A percentile compares a stretch with the other conserved stretches of the same genome.
Conservation (phyloP, 2,797 vertebrate genomes). For the Brotula barbata region DNA sequence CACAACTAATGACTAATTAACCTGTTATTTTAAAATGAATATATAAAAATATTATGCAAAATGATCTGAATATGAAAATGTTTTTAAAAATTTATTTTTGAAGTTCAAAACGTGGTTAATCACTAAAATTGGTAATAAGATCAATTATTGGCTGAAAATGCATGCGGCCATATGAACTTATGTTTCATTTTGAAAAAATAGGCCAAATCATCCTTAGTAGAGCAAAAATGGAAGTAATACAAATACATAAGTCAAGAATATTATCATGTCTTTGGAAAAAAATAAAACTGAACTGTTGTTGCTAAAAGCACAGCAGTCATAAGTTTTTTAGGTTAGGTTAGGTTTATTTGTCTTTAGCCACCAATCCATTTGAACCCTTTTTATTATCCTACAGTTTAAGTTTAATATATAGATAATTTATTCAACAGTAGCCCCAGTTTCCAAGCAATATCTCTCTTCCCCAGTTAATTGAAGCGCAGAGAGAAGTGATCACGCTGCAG, state of each 20-base stretch:
- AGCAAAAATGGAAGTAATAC: constrained; percentile 3
- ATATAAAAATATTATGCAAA: too few species aligned
- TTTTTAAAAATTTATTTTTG: neutral
- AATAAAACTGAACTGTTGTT: neutral
- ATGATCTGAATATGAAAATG: too few species aligned
- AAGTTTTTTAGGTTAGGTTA: neutral
- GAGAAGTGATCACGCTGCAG: neutral
- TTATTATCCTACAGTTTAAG: neutral
- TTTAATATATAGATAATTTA: neutral
- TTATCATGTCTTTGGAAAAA: neutral
- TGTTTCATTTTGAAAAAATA: constrained; percentile 10
- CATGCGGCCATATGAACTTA: constrained; percentile 14
- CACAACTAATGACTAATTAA: too few species aligned
- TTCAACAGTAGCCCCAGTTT: neutral
- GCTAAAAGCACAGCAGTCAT: neutral
- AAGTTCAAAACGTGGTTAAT: constrained; percentile 3
- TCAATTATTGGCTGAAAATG: constrained; percentile 1
- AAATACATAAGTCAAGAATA: too few species aligned
- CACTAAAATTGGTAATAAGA: constrained; percentile 2
- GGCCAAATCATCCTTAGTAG: constrained; percentile 8
- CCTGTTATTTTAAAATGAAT: too few species aligned
- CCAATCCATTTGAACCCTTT: neutral
- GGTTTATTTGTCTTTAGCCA: too few species aligned
- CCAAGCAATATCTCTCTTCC: neutral
- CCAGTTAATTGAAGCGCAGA: neutral